Conservation (phyloP, 2,888 invertebrate genomes). For the Sthenelais limicola region DNA sequence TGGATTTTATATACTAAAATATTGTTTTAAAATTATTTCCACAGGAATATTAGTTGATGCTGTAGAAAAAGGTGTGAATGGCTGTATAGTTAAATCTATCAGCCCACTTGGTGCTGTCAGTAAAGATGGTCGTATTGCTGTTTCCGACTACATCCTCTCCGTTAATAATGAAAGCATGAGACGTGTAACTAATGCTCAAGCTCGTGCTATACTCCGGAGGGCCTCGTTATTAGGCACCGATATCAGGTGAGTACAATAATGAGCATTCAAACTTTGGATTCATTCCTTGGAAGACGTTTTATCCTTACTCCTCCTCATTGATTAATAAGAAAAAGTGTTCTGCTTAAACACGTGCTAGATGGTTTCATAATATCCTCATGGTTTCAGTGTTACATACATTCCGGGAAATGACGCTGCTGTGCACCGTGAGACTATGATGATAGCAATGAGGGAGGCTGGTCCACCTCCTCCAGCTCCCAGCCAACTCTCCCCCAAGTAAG, state of each 20-base stretch:
- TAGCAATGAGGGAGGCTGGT: constrained; percentile 60
- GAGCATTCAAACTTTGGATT: no score
- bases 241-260: constrained; percentile 76
- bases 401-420: constrained; percentile 75
- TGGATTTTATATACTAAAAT: no score
- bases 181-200: constrained; percentile 76
- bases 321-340: no score
- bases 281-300: no score
- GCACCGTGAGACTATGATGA: constrained; percentile 70
- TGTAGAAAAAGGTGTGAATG: constrained; percentile 76
- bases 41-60: constrained; percentile 77
- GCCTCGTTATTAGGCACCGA: constrained; percentile 76
- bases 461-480: constrained; percentile 47
- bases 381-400: constrained; percentile 76
- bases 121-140: constrained; percentile 76
- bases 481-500: constrained; percentile 68
- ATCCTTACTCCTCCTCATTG: no score
- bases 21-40: constrained; percentile 35
- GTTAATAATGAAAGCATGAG: constrained; percentile 77
- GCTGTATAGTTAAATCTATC: constrained; percentile 75
- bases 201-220: constrained; percentile 76
- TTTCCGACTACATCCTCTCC: constrained; percentile 76
- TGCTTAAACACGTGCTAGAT: no score
- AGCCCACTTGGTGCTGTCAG: constrained; percentile 75
- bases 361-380: no score